Percentiles rank a stretch among this genome's conserved stretches.
These are phyloP conservation scores for Sarcophaga variegata DNA, from an alignment of 2,888 invertebrate genomes.

Conservation along the genomic window DNA sequence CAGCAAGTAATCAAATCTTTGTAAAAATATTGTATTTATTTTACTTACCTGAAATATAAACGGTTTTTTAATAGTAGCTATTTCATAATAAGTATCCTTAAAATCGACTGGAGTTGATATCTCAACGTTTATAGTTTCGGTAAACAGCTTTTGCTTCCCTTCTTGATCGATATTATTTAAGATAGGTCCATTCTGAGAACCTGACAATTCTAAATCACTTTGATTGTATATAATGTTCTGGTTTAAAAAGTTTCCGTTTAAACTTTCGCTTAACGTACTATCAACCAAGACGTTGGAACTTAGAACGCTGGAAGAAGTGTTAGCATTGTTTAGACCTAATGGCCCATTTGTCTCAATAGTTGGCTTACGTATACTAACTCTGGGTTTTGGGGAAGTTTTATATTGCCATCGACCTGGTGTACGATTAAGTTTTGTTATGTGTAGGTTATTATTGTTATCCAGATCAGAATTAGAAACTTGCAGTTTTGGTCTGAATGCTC, in stretches of 20 bases:
- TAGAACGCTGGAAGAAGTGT: not conserved
- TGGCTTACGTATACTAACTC: slow-evolving; percentile 89
- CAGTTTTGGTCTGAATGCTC: slow-evolving; percentile 87
- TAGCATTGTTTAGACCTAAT: slow-evolving; percentile 40
- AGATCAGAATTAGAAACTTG: slow-evolving; percentile 84
- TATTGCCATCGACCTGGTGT: slow-evolving; percentile 94
- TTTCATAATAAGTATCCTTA: slow-evolving; percentile 92
- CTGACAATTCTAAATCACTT: slow-evolving; percentile 88
- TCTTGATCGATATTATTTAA: slow-evolving; percentile 81
- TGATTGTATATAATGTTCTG: slow-evolving; percentile 72
- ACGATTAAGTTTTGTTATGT: slow-evolving; percentile 91
- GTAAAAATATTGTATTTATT: not conserved
- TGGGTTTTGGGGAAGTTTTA: slow-evolving; percentile 93
- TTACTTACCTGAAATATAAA: slow-evolving; percentile 91
- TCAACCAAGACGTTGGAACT: slow-evolving; percentile 42
- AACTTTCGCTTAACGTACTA: slow-evolving; percentile 49
- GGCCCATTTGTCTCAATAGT: slow-evolving; percentile 71
- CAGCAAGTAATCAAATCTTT: not conserved
- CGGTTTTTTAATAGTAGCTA: slow-evolving; percentile 94
- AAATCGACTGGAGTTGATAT: slow-evolving; percentile 94
- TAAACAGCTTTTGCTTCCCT: slow-evolving; percentile 82
- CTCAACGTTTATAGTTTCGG: slow-evolving; percentile 93
- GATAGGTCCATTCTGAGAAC: slow-evolving; percentile 84
- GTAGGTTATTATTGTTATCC: slow-evolving; percentile 85
- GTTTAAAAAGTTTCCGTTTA: slow-evolving; percentile 57